phyloP scores from a whole-genome alignment of 2,888 invertebrate species.

The Leptinotarsa rubiginosa region DNA sequence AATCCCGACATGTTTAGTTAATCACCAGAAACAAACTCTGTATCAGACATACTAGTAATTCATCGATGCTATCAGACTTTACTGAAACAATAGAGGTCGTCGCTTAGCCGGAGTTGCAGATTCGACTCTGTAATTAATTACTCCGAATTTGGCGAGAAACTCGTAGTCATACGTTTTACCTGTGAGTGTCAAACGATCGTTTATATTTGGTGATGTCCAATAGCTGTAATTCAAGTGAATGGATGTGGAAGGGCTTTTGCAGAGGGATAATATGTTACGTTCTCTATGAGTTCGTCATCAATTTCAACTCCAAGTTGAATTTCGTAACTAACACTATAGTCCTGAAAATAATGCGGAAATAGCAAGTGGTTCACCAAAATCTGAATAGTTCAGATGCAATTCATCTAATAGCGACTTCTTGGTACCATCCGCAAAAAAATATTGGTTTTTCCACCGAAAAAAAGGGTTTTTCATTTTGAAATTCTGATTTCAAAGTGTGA shows the following conservation, averaged over 20 bases:
- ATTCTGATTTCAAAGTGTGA: too few species aligned
- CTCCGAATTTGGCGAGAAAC: constrained; percentile 58
- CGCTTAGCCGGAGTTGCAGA: constrained; percentile 52
- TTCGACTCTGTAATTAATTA: constrained; percentile 61
- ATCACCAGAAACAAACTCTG: constrained; percentile 52
- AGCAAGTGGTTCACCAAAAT: too few species aligned
- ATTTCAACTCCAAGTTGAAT: too few species aligned
- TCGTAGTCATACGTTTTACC: constrained; percentile 41
- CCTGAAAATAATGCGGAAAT: too few species aligned
- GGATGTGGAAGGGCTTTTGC: too few species aligned
- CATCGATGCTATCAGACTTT: constrained; percentile 57
- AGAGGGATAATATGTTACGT: too few species aligned
- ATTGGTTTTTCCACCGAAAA: too few species aligned
- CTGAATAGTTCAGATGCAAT: background rate
- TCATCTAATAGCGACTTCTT: background rate
- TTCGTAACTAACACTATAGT: background rate
- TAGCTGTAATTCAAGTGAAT: background rate
- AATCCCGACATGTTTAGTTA: constrained; percentile 39
- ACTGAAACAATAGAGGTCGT: constrained; percentile 54
- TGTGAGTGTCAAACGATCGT: constrained; percentile 55
- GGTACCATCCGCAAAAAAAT: background rate
- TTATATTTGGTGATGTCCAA: constrained; percentile 55
- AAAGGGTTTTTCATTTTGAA: too few species aligned
- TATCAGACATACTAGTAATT: constrained; percentile 54
- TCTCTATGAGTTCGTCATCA: background rate